phyloP scores from a whole-genome alignment of 2,113 vertebrate genomes.

The Myrmophylax atrothorax region DNA sequence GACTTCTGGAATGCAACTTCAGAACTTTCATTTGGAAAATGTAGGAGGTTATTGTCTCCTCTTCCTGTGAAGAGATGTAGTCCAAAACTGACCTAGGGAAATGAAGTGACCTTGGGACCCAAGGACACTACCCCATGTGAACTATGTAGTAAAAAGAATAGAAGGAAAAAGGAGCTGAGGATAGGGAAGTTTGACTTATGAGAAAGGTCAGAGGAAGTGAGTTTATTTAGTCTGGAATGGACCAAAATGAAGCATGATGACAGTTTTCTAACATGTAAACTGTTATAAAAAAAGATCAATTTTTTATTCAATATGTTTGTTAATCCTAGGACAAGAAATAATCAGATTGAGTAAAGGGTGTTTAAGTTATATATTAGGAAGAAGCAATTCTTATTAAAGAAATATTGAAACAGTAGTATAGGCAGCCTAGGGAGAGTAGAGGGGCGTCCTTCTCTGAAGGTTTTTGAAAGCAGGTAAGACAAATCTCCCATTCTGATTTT shows the following conservation, averaged over 20 bases:
- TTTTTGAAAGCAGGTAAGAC: neutral
- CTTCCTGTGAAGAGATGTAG: neutral
- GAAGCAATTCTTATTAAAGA: neutral
- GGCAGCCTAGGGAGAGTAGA: neutral
- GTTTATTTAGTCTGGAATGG: constrained; percentile 16
- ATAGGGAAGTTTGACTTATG: neutral
- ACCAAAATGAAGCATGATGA: neutral
- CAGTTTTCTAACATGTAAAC: neutral
- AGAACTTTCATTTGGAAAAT: neutral
- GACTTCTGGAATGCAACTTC: neutral
- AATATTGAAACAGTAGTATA: neutral
- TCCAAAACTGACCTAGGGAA: neutral
- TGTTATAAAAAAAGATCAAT: neutral
- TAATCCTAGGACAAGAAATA: neutral
- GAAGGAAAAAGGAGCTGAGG: neutral
- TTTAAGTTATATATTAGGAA: neutral
- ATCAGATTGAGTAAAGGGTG: neutral
- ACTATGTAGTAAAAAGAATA: neutral
- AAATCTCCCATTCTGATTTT: neutral
- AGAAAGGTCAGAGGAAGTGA: neutral
- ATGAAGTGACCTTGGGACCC: neutral
- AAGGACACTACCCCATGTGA: neutral
- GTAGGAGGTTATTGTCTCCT: neutral
- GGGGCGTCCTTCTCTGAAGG: neutral
- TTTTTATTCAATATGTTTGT: neutral